phyloP scores from a whole-genome alignment of 2,797 vertebrate species.

The Bufotes viridis region DNA sequence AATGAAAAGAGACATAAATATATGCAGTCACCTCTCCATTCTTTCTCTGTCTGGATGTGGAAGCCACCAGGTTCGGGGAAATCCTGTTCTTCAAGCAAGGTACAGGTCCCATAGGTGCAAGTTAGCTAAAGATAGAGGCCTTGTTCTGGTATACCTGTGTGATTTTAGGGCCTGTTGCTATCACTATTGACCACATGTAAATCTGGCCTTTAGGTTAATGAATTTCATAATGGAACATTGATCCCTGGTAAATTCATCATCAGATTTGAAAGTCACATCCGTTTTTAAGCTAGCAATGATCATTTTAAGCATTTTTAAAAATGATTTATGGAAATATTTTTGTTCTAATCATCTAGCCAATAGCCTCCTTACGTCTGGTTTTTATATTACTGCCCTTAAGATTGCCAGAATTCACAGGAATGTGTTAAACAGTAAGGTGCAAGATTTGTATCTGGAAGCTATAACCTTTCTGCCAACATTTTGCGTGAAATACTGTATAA shows the following conservation, averaged over 20 bases:
- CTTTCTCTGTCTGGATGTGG: no score
- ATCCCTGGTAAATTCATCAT: not conserved
- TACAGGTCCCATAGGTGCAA: no score
- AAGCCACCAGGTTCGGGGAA: no score
- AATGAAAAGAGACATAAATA: no score
- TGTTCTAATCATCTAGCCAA: not conserved
- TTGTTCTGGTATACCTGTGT: not conserved
- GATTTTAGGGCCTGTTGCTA: not conserved
- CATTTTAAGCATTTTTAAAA: not conserved
- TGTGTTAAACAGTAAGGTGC: conserved; percentile 13
- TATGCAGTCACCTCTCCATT: no score
- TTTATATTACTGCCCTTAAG: not conserved
- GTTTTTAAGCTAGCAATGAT: not conserved
- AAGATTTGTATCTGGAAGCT: conserved; percentile 13
- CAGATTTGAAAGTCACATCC: not conserved
- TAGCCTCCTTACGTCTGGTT: not conserved
- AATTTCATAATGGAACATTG: no score
- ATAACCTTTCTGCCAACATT: not conserved
- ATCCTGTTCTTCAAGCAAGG: no score
- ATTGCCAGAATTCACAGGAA: conserved; percentile 31
- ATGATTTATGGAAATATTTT: conserved; percentile 11
- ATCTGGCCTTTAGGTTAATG: not conserved
- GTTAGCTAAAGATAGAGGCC: no score
- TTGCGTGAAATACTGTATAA: not conserved
- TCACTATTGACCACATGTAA: not conserved